These are phyloP conservation scores for Lasioglossum calceatum DNA, from an alignment of 2,888 invertebrate species.

Conservation along the genomic window DNA sequence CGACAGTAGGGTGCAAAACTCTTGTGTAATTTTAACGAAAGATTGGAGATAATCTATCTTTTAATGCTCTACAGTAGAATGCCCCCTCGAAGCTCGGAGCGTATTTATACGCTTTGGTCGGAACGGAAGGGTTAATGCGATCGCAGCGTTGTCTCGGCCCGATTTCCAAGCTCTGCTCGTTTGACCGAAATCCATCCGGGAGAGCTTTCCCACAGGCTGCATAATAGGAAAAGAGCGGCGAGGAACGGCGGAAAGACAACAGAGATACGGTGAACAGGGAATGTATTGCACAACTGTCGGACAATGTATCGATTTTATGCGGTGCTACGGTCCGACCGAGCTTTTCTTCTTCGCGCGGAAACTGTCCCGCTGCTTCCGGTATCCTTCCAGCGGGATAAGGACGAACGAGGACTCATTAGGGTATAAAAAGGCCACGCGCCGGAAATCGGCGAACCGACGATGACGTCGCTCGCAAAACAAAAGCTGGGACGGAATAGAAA, in stretches of 20 bases:
- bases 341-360: slow-evolving; percentile 16
- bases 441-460: background rate
- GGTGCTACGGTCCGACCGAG: slow-evolving; percentile 2
- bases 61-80: background rate
- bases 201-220: background rate
- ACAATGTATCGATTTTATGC: slow-evolving; percentile 56
- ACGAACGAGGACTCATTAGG: slow-evolving; percentile 11
- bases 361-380: slow-evolving; percentile 13
- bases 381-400: slow-evolving; percentile 5
- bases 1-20: background rate
- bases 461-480: slow-evolving; percentile 7
- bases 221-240: background rate
- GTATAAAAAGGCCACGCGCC: background rate
- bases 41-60: background rate
- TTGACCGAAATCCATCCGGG: slow-evolving; percentile 31
- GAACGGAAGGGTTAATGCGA: background rate
- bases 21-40: background rate
- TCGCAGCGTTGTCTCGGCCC: background rate
- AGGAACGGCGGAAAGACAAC: background rate
- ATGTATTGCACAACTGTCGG: slow-evolving; percentile 42
- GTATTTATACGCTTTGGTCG: background rate
- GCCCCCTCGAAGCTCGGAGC: background rate
- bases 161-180: background rate
- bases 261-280: background rate
- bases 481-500: background rate